These are phyloP conservation scores for Bos javanicus DNA, from an alignment of 2,113 vertebrate species.

Conservation along the genomic window DNA sequence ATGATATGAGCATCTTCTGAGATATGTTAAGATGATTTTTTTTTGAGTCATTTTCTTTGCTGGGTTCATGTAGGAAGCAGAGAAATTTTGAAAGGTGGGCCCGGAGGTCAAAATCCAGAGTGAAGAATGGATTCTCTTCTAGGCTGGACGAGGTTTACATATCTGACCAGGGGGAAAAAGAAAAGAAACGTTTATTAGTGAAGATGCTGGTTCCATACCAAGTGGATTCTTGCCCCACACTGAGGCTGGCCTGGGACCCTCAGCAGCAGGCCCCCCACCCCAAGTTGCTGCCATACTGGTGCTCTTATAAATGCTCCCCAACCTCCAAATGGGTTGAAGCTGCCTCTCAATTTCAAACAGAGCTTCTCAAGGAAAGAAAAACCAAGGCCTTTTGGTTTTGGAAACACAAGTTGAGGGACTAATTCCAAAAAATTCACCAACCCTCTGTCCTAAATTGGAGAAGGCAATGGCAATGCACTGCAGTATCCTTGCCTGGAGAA, in stretches of 20 bases:
- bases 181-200: not conserved
- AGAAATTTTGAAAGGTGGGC: not conserved
- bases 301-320: not conserved
- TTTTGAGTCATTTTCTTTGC: conserved; percentile 21
- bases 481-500: not conserved
- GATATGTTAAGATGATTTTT: conserved; percentile 78
- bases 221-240: not conserved
- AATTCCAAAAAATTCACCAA: not conserved
- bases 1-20: conserved; percentile 82
- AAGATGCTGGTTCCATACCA: not conserved
- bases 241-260: not conserved
- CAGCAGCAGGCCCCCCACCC: not conserved
- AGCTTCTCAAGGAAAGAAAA: conserved; percentile 22
- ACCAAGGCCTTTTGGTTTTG: not conserved
- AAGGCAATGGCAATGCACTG: not conserved
- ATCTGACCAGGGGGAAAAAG: conserved; percentile 80
- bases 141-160: conserved; percentile 78
- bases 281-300: not conserved
- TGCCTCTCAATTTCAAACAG: not conserved
- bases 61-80: not conserved
- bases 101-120: conserved; percentile 57
- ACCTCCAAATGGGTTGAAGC: not conserved
- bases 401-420: not conserved
- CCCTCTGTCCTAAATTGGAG: not conserved
- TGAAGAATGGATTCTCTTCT: conserved; percentile 72